Evolutionary conservation across 2,888 invertebrate species (phyloP).

Genomic region (Perdita meconis): DNA sequence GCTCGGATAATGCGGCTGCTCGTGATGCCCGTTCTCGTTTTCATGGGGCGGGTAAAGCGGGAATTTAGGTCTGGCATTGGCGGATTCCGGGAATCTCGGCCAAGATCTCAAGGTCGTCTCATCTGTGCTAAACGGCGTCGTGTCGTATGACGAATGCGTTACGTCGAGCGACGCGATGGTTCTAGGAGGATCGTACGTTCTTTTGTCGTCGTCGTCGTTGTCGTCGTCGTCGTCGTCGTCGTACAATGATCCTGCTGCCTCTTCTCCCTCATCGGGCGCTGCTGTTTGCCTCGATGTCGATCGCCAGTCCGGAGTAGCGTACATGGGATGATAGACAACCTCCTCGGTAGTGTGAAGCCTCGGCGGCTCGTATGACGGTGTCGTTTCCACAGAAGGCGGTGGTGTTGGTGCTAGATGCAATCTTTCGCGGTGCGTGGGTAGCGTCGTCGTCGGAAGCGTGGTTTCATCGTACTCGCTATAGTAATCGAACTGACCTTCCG

Average conservation of each 20-base stretch:
- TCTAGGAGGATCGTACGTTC: constrained; percentile 7
- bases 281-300: not conserved
- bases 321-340: constrained; percentile 17
- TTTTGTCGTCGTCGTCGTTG: not conserved
- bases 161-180: constrained; percentile 14
- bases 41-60: constrained; percentile 24
- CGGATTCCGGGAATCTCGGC: constrained; percentile 30
- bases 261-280: not conserved
- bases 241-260: too few relatives aligned
- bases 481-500: not conserved
- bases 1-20: constrained; percentile 24
- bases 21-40: constrained; percentile 22
- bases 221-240: not conserved
- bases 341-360: constrained; percentile 41
- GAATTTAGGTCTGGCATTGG: constrained; percentile 2
- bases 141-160: not conserved
- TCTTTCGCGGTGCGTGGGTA: constrained; percentile 21
- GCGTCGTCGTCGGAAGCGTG: not conserved
- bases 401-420: constrained; percentile 2
- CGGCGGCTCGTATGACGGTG: not conserved
- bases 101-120: constrained; percentile 37
- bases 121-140: not conserved
- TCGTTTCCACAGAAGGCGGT: not conserved
- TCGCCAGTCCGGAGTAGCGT: constrained; percentile 4
- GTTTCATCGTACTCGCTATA: constrained; percentile 3